phyloP scores from a whole-genome alignment of 2,113 vertebrate genomes.

The Gavia stellata region DNA sequence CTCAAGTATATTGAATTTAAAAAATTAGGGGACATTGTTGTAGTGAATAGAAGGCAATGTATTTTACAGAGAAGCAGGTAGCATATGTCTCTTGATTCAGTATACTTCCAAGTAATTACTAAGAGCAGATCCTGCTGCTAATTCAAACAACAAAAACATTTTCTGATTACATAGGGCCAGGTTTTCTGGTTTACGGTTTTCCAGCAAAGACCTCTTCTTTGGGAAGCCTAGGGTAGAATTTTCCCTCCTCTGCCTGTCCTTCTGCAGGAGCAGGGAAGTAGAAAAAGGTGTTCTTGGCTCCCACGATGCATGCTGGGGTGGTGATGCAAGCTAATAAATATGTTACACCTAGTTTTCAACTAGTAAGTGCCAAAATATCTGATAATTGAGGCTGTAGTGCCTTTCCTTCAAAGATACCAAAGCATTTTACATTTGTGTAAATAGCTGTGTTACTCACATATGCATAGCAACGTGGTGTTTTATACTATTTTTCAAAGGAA shows the following conservation, averaged over 20 bases:
- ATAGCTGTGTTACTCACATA: background rate
- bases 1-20: background rate
- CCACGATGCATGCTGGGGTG: rapidly evolving
- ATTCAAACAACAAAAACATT: background rate
- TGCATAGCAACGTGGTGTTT: background rate
- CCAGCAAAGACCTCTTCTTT: background rate
- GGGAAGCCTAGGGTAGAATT: background rate
- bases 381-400: background rate
- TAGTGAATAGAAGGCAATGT: background rate
- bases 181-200: background rate
- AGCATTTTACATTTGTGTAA: background rate
- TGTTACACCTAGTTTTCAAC: background rate
- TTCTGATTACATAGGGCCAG: background rate
- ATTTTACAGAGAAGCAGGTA: background rate
- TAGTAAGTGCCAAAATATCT: background rate
- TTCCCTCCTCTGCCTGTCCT: background rate
- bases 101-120: background rate
- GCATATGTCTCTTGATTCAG: background rate
- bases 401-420: background rate
- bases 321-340: background rate
- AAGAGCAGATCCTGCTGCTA: background rate
- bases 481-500: background rate
- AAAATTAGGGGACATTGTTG: background rate
- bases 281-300: background rate
- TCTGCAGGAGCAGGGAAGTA: background rate